Evolutionary conservation across 2,888 invertebrate genomes (phyloP).

Genomic region (Noctua janthe): DNA sequence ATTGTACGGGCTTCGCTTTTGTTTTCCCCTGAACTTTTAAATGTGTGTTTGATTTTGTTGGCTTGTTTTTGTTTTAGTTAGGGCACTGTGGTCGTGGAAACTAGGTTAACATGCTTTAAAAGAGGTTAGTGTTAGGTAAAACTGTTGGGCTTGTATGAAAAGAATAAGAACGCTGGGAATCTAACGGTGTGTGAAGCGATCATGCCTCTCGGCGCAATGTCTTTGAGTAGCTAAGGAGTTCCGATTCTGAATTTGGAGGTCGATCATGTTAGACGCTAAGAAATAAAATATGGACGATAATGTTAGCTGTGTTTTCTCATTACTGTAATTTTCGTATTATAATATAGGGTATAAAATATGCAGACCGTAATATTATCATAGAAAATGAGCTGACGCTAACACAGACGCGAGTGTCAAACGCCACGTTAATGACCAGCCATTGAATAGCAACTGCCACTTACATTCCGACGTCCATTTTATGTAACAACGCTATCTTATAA

Average conservation of each 20-base stretch:
- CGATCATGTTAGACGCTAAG: not conserved
- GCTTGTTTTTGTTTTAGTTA: constrained; percentile 57
- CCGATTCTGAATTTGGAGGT: constrained; percentile 1
- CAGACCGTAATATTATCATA: constrained; percentile 12
- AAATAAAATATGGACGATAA: constrained; percentile 11
- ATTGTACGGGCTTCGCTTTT: constrained; percentile 54
- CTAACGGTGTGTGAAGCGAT: constrained; percentile 15
- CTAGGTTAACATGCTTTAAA: constrained; percentile 60
- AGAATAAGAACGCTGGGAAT: constrained; percentile 36
- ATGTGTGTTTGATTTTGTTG: constrained; percentile 63
- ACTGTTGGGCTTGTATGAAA: constrained; percentile 36
- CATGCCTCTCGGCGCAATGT: constrained; percentile 15
- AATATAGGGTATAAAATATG: constrained; percentile 23
- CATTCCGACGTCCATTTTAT: constrained; percentile 26
- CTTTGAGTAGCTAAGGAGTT: constrained; percentile 7
- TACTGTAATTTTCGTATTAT: constrained; percentile 24
- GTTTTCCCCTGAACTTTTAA: constrained; percentile 59
- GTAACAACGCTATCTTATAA: constrained; percentile 58
- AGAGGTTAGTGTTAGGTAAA: constrained; percentile 50
- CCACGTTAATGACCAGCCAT: constrained; percentile 47
- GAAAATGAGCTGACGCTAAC: constrained; percentile 24
- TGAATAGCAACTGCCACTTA: constrained; percentile 41
- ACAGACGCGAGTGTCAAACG: constrained; percentile 24
- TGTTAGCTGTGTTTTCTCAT: not conserved
- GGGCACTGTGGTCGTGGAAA: constrained; percentile 44